Base-by-base conservation (phyloP, 2,888 invertebrate genomes). In the Galerucella calmariensis region DNA sequence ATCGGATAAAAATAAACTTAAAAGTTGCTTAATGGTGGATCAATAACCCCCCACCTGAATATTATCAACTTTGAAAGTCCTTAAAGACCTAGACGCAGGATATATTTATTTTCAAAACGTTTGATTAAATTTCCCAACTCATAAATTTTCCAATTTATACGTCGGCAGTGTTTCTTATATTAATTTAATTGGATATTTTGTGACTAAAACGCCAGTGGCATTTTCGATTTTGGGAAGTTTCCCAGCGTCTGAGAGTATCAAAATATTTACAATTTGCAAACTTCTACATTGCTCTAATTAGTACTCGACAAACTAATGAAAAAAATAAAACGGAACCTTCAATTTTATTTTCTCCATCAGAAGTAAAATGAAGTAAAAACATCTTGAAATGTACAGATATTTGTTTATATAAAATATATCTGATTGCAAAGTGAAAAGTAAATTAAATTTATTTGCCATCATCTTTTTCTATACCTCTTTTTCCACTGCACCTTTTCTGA, bases 11-110 rank as follows among this genome's bases (percentile, higher is more conserved):
- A 71, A 71, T 24, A 41, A 41, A 70, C 53, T 63, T 63, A 16
- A 20, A 70, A 70, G 63, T 51, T 70, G 20, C n/a, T 56, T 70
- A 63, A 63, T 4, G 63, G 63, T 14, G 41, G 70, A 63, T 63
- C 63, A 63, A 70, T 63, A 63, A 63, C 20, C 35, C 62, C 71
- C 41, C 41, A 63, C 70, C 70, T 70, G 69, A 70, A 62, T 70
- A 63, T 63, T 63, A 65, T 70, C 53, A 35, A 35, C 35, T 41
- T 8, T 9, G 9, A 41, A 41, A 35, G 5, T 35, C 35, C 6
- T 35, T 35, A 35, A 6, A 41, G 8, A 41, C 35, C 9, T 8
- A 41, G 5, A 41, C 2, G 9, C 8, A 41, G 35, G 35, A 41
- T 41, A 41, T 35, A 41, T 35, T 35, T 41, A 41, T 41, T 41